These are phyloP conservation scores for Ariopsis seemanni DNA, from an alignment of 2,113 vertebrate species.

Conservation along the genomic window DNA sequence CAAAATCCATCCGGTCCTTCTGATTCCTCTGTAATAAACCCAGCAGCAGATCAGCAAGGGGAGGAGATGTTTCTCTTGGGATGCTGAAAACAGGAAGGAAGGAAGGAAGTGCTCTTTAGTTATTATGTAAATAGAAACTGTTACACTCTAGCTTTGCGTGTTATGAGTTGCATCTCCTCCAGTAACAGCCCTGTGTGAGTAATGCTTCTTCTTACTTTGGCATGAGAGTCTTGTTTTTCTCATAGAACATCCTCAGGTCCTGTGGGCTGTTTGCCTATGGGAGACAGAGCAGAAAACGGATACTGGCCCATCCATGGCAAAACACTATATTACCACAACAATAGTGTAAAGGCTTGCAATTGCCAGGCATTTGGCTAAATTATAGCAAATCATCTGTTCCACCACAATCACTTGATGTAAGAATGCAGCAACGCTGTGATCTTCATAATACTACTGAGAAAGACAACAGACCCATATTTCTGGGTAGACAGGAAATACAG, in stretches of 20 bases:
- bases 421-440: neutral
- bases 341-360: neutral
- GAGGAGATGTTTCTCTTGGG: conserved; percentile 91
- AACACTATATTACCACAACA: neutral
- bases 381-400: neutral
- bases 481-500: neutral
- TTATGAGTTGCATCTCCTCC: neutral
- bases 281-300: neutral
- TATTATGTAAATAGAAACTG: neutral
- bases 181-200: neutral
- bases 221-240: conserved; percentile 92
- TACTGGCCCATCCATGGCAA: neutral
- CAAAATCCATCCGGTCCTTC: conserved; percentile 95
- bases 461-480: neutral
- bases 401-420: neutral
- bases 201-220: conserved; percentile 79
- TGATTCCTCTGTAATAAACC: conserved; percentile 95
- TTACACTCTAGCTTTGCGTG: neutral
- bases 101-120: conserved; percentile 4
- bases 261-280: conserved; percentile 92
- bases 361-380: neutral
- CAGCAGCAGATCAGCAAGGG: conserved; percentile 82
- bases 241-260: conserved; percentile 96
- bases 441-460: neutral
- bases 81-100: conserved; percentile 72